Conservation (phyloP, 1,140 invertebrate species). For the Drosophila ananassae region DNA sequence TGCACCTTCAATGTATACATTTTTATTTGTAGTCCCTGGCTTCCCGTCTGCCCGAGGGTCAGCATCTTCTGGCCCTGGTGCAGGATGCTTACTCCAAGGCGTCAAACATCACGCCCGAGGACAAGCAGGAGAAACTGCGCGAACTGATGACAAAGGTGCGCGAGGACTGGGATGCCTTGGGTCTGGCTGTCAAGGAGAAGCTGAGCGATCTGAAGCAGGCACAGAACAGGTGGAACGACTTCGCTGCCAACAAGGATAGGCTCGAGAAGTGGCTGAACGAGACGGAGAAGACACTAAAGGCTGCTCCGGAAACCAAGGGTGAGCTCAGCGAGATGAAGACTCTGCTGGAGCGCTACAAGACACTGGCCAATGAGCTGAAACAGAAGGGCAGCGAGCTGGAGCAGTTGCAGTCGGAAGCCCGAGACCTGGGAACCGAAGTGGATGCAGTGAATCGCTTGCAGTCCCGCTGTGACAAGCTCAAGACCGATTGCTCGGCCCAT, state of each 20-base stretch:
- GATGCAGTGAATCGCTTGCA: constrained; percentile 88
- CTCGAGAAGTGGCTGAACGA: constrained; percentile 90
- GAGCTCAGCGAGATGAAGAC: constrained; percentile 96
- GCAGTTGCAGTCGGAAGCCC: constrained; percentile 89
- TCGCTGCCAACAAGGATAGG: constrained; percentile 88
- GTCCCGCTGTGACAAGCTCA: constrained; percentile 87
- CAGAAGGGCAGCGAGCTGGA: constrained; percentile 90
- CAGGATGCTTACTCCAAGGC: constrained; percentile 94
- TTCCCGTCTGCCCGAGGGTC: constrained; percentile 92
- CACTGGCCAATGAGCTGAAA: constrained; percentile 90
- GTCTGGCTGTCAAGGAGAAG: constrained; percentile 91
- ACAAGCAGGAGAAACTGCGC: constrained; percentile 91
- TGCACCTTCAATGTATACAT: too few species aligned
- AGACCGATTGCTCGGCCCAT: constrained; percentile 86
- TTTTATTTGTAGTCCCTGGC: constrained; percentile 86
- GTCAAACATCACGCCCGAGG: constrained; percentile 90
- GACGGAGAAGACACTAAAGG: constrained; percentile 87
- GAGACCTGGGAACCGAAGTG: constrained; percentile 88
- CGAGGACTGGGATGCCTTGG: constrained; percentile 93
- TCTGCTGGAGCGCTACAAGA: constrained; percentile 92
- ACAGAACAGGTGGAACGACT: constrained; percentile 92
- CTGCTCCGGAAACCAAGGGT: constrained; percentile 89
- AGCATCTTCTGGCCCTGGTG: constrained; percentile 90
- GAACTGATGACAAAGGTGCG: constrained; percentile 90
- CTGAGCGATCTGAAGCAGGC: constrained; percentile 91